Percentiles rank a stretch among this genome's conserved stretches.
Conservation (phyloP, 2,113 vertebrate species). For the Zapus hudsonius region DNA sequence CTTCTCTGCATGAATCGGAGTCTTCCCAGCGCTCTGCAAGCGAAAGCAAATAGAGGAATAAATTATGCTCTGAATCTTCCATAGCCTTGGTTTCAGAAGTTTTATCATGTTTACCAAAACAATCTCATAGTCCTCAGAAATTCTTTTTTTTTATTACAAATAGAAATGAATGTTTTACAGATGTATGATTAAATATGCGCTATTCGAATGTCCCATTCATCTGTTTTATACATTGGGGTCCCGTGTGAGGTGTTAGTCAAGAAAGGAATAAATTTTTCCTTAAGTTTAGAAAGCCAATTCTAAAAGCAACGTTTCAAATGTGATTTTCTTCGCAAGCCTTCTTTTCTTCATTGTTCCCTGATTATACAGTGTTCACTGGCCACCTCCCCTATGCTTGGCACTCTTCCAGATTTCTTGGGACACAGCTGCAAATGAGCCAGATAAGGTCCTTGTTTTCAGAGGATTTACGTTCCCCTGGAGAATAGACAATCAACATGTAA, state of each 20-base stretch:
- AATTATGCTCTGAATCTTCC: constrained; percentile 49
- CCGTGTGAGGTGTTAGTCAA: neutral
- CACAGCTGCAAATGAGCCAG: neutral
- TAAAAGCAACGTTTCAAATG: neutral
- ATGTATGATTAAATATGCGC: constrained; percentile 1
- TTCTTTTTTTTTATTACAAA: constrained; percentile 57
- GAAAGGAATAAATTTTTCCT: neutral
- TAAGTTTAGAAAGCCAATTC: neutral
- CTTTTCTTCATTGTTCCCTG: neutral
- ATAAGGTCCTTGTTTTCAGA: neutral
- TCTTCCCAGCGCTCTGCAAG: constrained; percentile 55
- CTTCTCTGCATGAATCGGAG: constrained; percentile 58
- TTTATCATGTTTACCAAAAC: constrained; percentile 69
- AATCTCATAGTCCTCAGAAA: constrained; percentile 5
- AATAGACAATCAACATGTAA: neutral
- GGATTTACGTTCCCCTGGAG: neutral
- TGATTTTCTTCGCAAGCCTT: neutral
- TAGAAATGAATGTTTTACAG: constrained; percentile 47
- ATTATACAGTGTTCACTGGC: neutral
- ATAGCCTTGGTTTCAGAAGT: constrained; percentile 64
- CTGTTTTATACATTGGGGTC: neutral
- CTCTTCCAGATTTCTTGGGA: neutral
- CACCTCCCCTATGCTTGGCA: neutral
- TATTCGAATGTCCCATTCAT: constrained; percentile 53
- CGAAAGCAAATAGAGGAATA: constrained; percentile 54